These are phyloP conservation scores for Leptinotarsa texana DNA, from an alignment of 1,140 invertebrate species.

Conservation along the genomic window DNA sequence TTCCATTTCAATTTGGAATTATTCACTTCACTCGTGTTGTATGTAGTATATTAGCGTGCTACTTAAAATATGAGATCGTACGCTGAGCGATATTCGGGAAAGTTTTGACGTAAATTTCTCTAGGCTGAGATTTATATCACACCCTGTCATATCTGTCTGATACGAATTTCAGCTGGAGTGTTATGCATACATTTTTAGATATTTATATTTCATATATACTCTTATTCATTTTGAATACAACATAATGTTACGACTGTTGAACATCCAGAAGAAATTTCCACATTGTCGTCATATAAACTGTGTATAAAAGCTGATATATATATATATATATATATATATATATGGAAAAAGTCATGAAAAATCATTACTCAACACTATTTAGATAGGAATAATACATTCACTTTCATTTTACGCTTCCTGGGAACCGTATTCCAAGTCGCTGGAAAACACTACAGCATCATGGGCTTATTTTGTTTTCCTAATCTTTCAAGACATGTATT, in stretches of 20 bases:
- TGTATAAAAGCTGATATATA: too few relatives aligned
- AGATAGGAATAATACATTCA: too few relatives aligned
- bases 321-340: too few relatives aligned
- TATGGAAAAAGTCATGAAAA: too few relatives aligned
- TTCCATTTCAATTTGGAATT: conserved; percentile 34
- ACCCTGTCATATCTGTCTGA: too few relatives aligned
- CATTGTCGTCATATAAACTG: neutral
- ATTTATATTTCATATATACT: neutral
- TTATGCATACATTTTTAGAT: neutral
- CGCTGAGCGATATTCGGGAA: neutral
- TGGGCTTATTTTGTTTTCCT: too few relatives aligned
- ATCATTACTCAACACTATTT: too few relatives aligned
- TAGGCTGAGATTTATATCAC: conserved; percentile 10
- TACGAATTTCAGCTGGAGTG: neutral
- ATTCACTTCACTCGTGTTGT: conserved; percentile 28
- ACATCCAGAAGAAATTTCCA: neutral
- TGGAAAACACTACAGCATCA: too few relatives aligned
- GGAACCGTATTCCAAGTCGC: too few relatives aligned
- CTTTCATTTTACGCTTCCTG: too few relatives aligned
- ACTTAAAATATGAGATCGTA: conserved; percentile 26
- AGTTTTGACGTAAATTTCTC: conserved; percentile 21
- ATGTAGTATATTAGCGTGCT: conserved; percentile 29
- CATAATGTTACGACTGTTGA: neutral
- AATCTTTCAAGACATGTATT: too few relatives aligned
- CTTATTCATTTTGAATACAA: neutral